phyloP scores from a whole-genome alignment of 2,113 vertebrate species.

The Balaenoptera acutorostrata region DNA sequence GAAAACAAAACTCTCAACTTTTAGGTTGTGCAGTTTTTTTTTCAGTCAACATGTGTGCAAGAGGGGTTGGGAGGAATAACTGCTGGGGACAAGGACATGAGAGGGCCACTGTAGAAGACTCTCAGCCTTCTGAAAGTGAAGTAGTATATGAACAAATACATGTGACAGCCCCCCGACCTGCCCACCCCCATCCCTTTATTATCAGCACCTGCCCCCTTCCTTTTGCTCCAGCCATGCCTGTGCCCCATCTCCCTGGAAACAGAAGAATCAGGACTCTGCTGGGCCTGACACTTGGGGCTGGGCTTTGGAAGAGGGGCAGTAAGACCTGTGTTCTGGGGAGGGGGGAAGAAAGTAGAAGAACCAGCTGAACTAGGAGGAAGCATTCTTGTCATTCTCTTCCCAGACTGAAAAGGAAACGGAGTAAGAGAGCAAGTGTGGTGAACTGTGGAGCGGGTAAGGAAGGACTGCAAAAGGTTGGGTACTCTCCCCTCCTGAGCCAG shows the following conservation, averaged over 20 bases:
- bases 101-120: neutral
- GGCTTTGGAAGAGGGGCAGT: neutral
- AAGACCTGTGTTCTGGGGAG: neutral
- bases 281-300: neutral
- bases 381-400: neutral
- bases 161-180: neutral
- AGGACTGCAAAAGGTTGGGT: neutral
- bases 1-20: neutral
- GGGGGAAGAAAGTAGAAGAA: neutral
- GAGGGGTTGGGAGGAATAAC: neutral
- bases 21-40: neutral
- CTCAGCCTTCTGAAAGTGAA: neutral
- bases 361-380: neutral
- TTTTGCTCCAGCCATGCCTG: neutral
- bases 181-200: neutral
- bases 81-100: neutral
- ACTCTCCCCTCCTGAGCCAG: neutral
- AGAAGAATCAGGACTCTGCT: too few relatives aligned
- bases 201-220: neutral
- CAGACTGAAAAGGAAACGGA: neutral
- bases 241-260: too few relatives aligned
- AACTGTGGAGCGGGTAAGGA: neutral
- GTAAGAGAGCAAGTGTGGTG: too few relatives aligned
- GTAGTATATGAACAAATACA: neutral
- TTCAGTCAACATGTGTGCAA: neutral